Conservation (phyloP, 2,797 vertebrate species). For the Artibeus lituratus region DNA sequence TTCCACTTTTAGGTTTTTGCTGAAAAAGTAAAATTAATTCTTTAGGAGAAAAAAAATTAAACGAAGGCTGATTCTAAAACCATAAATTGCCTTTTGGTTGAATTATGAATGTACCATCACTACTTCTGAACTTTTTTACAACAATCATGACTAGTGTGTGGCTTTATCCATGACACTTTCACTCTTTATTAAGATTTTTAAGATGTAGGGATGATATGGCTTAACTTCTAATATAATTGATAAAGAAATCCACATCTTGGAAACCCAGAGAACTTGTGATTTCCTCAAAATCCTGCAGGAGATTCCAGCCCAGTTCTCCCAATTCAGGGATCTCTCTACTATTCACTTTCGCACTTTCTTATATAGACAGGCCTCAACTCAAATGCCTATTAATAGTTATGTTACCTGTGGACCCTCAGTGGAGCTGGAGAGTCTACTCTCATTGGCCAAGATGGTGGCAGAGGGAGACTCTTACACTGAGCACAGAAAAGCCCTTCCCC, state of each 20-base stretch:
- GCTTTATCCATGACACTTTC: not conserved
- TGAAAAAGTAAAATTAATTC: not conserved
- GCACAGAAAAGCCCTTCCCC: not conserved
- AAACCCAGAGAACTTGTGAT: not conserved
- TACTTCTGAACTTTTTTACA: not conserved
- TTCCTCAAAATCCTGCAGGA: not conserved
- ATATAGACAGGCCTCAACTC: not conserved
- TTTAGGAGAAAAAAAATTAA: slow-evolving; percentile 38
- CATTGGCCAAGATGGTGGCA: not conserved
- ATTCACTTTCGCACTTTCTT: not conserved
- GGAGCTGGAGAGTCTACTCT: not conserved
- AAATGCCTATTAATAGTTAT: not conserved
- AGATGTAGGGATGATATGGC: not conserved
- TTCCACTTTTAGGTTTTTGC: not conserved
- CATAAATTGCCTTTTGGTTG: not conserved
- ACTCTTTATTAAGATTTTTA: slow-evolving; percentile 3
- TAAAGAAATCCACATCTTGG: not conserved
- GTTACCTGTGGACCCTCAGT: not conserved
- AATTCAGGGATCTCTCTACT: not conserved
- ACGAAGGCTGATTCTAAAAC: not conserved
- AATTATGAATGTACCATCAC: not conserved
- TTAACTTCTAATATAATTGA: not conserved
- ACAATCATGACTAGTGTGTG: not conserved
- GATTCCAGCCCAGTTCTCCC: not conserved
- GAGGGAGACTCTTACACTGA: not conserved